Evolutionary conservation across 2,888 invertebrate genomes (phyloP).

Genomic region (Stenichneumon culpator): DNA sequence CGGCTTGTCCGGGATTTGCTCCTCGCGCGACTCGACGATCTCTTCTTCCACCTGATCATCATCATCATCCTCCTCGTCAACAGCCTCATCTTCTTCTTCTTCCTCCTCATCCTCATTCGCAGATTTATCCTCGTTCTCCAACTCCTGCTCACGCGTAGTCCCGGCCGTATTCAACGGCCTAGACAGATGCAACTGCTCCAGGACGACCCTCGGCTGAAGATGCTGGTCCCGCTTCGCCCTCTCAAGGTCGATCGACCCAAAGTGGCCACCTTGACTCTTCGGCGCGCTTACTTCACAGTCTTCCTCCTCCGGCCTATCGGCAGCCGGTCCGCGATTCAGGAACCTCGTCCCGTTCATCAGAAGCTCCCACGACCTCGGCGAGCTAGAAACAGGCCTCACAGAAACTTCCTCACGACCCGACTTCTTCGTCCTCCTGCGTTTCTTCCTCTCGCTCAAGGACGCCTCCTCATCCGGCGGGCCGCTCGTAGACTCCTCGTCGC

Average conservation of each 20-base stretch:
- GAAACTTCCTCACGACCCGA: conserved; percentile 75
- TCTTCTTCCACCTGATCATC: conserved; percentile 81
- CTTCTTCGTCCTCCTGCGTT: conserved; percentile 61
- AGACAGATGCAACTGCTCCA: conserved; percentile 81
- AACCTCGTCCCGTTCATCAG: conserved; percentile 67
- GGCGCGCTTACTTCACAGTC: conserved; percentile 63
- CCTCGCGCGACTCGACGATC: conserved; percentile 78
- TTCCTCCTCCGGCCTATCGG: conserved; percentile 63
- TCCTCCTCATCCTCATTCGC: conserved; percentile 70
- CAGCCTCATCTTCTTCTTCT: conserved; percentile 61
- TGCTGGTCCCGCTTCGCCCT: conserved; percentile 77
- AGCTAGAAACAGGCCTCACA: conserved; percentile 51
- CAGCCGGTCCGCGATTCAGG: conserved; percentile 49
- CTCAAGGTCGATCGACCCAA: conserved; percentile 74
- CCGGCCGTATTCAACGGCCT: conserved; percentile 72
- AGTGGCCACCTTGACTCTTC: conserved; percentile 21
- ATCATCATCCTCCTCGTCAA: conserved; percentile 68
- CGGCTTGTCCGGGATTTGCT: conserved; percentile 83
- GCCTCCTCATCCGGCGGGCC: conserved; percentile 71
- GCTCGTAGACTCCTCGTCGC: conserved; percentile 70
- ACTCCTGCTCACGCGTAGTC: conserved; percentile 16
- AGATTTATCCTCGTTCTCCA: conserved; percentile 62
- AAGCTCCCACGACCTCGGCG: conserved; percentile 64
- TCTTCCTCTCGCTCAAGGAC: not conserved
- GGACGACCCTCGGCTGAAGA: conserved; percentile 82